A percentile compares a stretch with the other conserved stretches of the same genome.
These are phyloP conservation scores for Schizopygopsis pylzovi DNA, from an alignment of 2,797 vertebrate genomes.

Conservation along the genomic window DNA sequence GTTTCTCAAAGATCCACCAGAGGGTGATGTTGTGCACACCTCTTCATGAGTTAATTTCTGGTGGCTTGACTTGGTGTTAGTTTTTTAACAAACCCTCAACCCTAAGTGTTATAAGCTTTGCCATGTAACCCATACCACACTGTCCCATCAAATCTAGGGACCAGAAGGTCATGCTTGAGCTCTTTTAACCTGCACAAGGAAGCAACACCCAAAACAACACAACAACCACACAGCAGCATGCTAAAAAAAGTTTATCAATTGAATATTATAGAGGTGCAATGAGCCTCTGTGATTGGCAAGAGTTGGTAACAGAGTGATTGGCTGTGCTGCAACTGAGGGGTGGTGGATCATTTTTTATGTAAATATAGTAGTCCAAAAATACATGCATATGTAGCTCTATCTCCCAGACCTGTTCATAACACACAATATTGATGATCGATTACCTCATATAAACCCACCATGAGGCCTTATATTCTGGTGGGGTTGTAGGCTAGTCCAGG, in stretches of 20 bases:
- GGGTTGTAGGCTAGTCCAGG: neutral
- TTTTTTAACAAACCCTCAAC: neutral
- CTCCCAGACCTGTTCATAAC: neutral
- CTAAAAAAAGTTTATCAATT: neutral
- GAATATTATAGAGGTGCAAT: neutral
- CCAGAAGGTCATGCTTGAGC: too few species aligned
- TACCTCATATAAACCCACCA: neutral
- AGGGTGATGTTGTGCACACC: constrained; percentile 14
- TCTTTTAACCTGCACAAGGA: neutral
- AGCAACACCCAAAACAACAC: neutral
- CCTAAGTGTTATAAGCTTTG: neutral
- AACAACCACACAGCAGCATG: neutral
- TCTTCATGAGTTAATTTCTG: neutral
- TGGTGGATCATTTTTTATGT: neutral
- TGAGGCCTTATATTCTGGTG: neutral
- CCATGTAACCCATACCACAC: neutral
- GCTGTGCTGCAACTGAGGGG: neutral
- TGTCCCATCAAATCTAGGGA: neutral
- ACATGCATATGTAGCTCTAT: neutral
- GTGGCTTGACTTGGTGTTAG: neutral
- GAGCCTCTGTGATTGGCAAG: neutral
- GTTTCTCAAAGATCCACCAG: constrained; percentile 27
- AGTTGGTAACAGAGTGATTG: neutral
- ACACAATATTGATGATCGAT: neutral
- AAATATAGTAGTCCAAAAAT: neutral